Evolutionary conservation across 2,797 vertebrate genomes (phyloP).

Genomic region (Pyrrhura leucotis): DNA sequence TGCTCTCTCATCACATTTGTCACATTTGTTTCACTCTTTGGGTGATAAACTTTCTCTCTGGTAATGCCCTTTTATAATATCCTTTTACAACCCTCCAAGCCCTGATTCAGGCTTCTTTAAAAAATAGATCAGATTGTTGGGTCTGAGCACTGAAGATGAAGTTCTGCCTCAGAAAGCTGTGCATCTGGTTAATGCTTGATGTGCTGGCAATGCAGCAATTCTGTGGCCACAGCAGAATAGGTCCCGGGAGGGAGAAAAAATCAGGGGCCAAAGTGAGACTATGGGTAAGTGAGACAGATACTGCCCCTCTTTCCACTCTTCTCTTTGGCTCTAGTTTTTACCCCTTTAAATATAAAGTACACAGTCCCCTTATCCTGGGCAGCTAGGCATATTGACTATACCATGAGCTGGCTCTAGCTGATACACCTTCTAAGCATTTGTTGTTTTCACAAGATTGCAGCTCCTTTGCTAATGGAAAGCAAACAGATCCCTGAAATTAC

Average conservation of each 20-base stretch:
- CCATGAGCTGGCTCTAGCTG: neutral
- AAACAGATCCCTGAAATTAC: neutral
- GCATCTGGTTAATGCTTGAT: rapidly evolving
- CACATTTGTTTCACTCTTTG: neutral
- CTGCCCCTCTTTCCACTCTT: neutral
- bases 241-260: neutral
- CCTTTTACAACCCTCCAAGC: neutral
- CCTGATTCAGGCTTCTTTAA: neutral
- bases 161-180: neutral
- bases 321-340: neutral
- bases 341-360: neutral
- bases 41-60: neutral
- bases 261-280: neutral
- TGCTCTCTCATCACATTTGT: slow-evolving; percentile 10
- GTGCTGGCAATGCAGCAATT: neutral
- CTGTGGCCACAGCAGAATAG: neutral
- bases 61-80: neutral
- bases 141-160: neutral
- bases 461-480: neutral
- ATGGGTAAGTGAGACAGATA: neutral
- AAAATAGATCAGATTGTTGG: neutral
- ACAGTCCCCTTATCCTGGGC: neutral
- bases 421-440: neutral
- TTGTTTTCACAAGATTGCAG: neutral
- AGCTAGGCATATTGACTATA: neutral